Evolutionary conservation across 2,888 invertebrate species (phyloP), one percentile per base, ranked within the genome.

Genomic region (Nymphalis polychloros): DNA sequence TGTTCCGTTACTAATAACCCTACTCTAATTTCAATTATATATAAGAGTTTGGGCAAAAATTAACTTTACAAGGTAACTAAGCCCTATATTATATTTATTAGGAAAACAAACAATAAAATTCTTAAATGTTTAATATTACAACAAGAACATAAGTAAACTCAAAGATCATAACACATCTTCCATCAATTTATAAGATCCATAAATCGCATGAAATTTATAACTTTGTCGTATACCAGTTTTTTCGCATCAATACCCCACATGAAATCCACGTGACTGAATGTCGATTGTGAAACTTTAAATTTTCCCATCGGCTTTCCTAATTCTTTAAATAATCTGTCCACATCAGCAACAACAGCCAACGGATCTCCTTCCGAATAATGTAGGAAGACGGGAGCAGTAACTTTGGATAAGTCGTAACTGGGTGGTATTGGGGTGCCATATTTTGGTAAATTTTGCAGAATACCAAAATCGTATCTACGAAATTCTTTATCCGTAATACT

Each of bases 181-280:
- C 46, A 57, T 73, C 68, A n/a, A 20, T 60, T 16, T 16, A n/a
- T n/a, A n/a, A 17, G n/a, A 20, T 88, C 85, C 83, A 88, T 85
- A 17, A 83, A 65, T 63, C 71, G 87, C 83, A 95, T 93, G 27
- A 94, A 84, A 66, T 88, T 88, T 19, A 94, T 82, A 48, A 95
- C 83, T 72, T 93, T 90, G 64, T 94, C 85, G 77, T 94, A 95
- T 0, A 96, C 79, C 67, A 95, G 79, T 5, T 87, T 86, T 65
- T 89, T 93, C 0, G 94, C 94, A 79, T 95, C 92, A n/a, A 93
- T 93, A 17, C 94, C 96, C 94, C 94, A 95, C 73, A 95, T 85
- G 79, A 95, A 96, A 79, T 96, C 96, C 71, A 96, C 79, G 81
- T 96, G 96, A 79, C 94, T 95, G 77, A 95, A 96, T 6, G 85